phyloP scores from a whole-genome alignment of 37 sponge, comb jelly and placozoan species.

The Mnemiopsis leidyi region DNA sequence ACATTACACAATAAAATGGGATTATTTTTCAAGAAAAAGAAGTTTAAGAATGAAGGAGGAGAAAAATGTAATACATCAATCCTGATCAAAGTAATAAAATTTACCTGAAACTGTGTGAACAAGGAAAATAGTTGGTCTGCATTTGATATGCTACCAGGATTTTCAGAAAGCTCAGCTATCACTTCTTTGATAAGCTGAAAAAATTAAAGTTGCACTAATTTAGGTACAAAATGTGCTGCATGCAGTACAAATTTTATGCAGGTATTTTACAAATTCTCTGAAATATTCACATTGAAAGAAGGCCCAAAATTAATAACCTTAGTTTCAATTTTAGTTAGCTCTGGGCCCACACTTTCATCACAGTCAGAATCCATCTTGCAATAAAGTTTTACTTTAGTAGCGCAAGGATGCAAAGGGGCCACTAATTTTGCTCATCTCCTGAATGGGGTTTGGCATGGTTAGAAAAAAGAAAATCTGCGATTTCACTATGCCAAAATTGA shows the following conservation, averaged over 20 bases:
- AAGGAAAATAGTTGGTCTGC: neutral
- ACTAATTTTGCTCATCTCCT: too few relatives aligned
- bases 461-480: too few relatives aligned
- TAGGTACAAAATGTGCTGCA: too few relatives aligned
- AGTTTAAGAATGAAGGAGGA: neutral
- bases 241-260: too few relatives aligned
- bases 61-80: neutral
- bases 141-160: neutral
- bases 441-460: too few relatives aligned
- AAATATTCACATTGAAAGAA: too few relatives aligned
- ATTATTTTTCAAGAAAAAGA: neutral
- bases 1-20: neutral
- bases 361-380: neutral
- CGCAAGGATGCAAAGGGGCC: too few relatives aligned
- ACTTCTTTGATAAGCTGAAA: slow-evolving; percentile 12
- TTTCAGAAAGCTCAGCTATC: neutral
- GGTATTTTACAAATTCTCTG: too few relatives aligned
- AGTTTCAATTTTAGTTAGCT: neutral
- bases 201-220: too few relatives aligned
- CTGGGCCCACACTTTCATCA: neutral
- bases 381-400: too few relatives aligned
- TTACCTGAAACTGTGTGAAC: slow-evolving; percentile 4
- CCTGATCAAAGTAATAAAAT: neutral
- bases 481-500: too few relatives aligned
- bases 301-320: neutral